Conservation (phyloP, 2,888 invertebrate species). For the Orchestes rusci region DNA sequence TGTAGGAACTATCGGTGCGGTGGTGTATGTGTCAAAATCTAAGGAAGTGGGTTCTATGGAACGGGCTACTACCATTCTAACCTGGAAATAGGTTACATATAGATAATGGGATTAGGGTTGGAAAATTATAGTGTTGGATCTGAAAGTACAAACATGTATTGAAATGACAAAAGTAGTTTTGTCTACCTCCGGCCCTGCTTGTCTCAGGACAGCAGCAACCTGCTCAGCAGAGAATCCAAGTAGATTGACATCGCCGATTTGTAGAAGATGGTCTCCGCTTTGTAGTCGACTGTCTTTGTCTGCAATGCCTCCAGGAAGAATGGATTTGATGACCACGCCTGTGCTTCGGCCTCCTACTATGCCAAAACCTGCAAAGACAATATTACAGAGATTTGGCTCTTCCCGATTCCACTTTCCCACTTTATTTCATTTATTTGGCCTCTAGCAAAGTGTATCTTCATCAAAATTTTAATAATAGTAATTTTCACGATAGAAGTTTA, state of each 20-base stretch:
- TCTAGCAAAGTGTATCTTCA: too few species aligned
- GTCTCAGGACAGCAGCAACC: conserved; percentile 77
- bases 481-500: too few species aligned
- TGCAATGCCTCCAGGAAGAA: conserved; percentile 93
- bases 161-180: not conserved
- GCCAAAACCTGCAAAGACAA: conserved; percentile 72
- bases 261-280: conserved; percentile 96
- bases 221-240: conserved; percentile 95
- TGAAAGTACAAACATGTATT: not conserved
- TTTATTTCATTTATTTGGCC: too few species aligned
- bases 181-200: conserved; percentile 51
- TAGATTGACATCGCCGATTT: conserved; percentile 89
- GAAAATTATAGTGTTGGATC: too few species aligned
- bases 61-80: conserved; percentile 89
- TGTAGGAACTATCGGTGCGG: conserved; percentile 87
- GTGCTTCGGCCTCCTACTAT: conserved; percentile 97
- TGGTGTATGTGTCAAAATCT: conserved; percentile 64
- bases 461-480: too few species aligned
- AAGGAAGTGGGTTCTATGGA: conserved; percentile 78
- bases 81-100: conserved; percentile 39
- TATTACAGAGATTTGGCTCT: too few species aligned
- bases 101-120: not conserved
- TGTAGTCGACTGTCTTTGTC: conserved; percentile 92
- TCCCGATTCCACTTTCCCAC: too few species aligned
- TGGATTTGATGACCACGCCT: conserved; percentile 97